phyloP scores from a whole-genome alignment of 2,888 invertebrate genomes.

The Ditula angustiorana region DNA sequence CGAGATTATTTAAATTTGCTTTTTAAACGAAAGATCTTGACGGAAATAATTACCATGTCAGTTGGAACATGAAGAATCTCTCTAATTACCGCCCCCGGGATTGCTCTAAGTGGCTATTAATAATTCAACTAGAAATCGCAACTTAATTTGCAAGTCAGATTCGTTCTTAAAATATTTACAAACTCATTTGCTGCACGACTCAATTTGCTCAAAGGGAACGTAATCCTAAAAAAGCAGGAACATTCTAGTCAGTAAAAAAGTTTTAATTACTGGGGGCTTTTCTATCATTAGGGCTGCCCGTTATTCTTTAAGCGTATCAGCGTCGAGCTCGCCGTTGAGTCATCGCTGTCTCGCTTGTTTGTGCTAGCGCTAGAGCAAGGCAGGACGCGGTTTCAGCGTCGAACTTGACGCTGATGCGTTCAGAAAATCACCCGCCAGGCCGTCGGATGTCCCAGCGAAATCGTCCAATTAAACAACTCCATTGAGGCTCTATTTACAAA shows the following conservation, averaged over 20 bases:
- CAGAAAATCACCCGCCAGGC: too few relatives aligned
- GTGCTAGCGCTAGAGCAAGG: too few relatives aligned
- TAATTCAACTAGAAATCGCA: background rate
- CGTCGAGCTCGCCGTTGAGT: too few relatives aligned
- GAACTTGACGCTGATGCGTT: too few relatives aligned
- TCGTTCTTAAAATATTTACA: slow-evolving; percentile 17
- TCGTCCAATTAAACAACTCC: slow-evolving; percentile 50
- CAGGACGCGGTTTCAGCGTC: too few relatives aligned
- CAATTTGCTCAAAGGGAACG: slow-evolving; percentile 35
- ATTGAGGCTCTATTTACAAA: slow-evolving; percentile 35
- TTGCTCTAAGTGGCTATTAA: slow-evolving; percentile 2
- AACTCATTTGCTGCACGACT: slow-evolving; percentile 31
- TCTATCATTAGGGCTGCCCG: slow-evolving; percentile 51
- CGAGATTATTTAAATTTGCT: too few relatives aligned
- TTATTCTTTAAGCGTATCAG: too few relatives aligned
- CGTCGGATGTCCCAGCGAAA: slow-evolving; percentile 51
- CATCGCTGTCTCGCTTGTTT: too few relatives aligned
- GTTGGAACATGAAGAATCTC: background rate
- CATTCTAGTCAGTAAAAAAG: slow-evolving; percentile 43
- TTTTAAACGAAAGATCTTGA: background rate
- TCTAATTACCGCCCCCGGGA: slow-evolving; percentile 9
- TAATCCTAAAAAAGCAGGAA: slow-evolving; percentile 26
- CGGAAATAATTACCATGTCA: background rate
- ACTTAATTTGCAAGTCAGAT: slow-evolving; percentile 19
- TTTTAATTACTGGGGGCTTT: slow-evolving; percentile 57